Evolutionary conservation across 1,140 invertebrate species (phyloP).

Genomic region (Zaprionus davidi): DNA sequence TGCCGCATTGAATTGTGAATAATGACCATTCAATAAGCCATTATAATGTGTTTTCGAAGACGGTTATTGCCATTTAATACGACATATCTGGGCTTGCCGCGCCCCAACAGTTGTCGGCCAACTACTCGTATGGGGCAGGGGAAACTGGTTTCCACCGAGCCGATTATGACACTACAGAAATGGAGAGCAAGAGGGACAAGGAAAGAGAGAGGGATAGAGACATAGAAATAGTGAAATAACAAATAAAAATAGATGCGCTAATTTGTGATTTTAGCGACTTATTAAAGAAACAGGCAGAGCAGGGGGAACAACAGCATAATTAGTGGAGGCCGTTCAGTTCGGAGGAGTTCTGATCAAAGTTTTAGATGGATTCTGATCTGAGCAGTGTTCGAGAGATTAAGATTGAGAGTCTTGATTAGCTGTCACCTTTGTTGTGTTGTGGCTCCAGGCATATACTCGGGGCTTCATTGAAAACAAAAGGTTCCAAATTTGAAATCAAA

Average conservation of each 20-base stretch:
- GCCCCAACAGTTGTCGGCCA: neutral
- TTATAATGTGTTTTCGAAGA: conserved; percentile 30
- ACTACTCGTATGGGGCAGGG: neutral
- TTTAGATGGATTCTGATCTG: conserved; percentile 4
- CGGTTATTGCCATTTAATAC: conserved; percentile 36
- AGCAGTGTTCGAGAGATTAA: neutral
- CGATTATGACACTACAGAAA: conserved; percentile 26
- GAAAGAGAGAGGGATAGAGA: neutral
- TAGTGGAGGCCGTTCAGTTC: conserved; percentile 37
- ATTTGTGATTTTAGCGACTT: conserved; percentile 41
- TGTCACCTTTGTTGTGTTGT: neutral
- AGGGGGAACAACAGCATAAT: conserved; percentile 19
- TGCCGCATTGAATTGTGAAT: neutral
- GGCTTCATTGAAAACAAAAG: conserved; percentile 28
- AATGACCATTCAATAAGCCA: conserved; percentile 23
- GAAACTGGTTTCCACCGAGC: conserved; percentile 33
- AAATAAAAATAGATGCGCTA: conserved; percentile 43
- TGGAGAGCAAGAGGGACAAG: neutral
- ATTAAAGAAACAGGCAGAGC: conserved; percentile 9
- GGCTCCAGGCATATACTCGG: neutral
- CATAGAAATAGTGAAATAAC: conserved; percentile 11
- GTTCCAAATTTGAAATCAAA: conserved; percentile 34
- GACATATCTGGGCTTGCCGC: conserved; percentile 21
- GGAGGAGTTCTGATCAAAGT: conserved; percentile 39
- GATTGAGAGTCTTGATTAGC: conserved; percentile 9